Base-by-base conservation (phyloP, 2,888 invertebrate species). In the Melanophora roralis region DNA sequence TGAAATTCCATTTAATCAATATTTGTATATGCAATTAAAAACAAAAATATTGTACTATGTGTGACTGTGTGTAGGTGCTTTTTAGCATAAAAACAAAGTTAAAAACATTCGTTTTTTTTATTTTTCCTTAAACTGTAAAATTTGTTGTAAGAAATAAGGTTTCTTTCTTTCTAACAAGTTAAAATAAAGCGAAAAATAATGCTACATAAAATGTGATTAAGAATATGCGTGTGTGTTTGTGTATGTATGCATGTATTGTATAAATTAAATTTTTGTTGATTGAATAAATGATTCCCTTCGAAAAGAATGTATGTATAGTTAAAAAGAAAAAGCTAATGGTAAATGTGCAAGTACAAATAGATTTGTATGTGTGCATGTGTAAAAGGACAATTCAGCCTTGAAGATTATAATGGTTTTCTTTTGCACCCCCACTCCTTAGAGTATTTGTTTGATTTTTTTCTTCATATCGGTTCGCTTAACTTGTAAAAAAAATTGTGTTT, bases 321-420 rank as follows among this genome's bases (percentile, higher is more conserved):
- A 47, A 47, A 47, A 47, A 47, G 19, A 21, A 21, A 8, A 19
- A 11, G 40, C n/a, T 11, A 19, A 47, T 9, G 45, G 3, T 27
- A 27, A 27, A 5, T 27, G 27, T 27, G 27, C 6, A 27, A 27
- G 6, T 27, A 27, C 27, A 27, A 27, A 27, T 5, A 27, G 4
- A 27, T 27, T 0, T 38, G 19, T 21, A 14, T 34, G 14, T 36
- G 6, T 40, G 38, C 19, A 47, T 62, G 14, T 23, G 9, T 21
- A 11, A 32, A 51, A 59, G 34, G 51, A 62, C 21, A 62, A 49
- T 62, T 53, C 60, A 60, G 53, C 60, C 71, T 71, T 71, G 71
- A 60, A 62, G 32, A 43, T 51, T 60, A 49, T 60, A 53, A 38
- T n/a, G 43, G 7, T 32, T 67, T 21, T 32, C 32, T 6, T 12